These are phyloP conservation scores for Alethe castanea DNA, from an alignment of 2,113 vertebrate species.

Conservation along the genomic window DNA sequence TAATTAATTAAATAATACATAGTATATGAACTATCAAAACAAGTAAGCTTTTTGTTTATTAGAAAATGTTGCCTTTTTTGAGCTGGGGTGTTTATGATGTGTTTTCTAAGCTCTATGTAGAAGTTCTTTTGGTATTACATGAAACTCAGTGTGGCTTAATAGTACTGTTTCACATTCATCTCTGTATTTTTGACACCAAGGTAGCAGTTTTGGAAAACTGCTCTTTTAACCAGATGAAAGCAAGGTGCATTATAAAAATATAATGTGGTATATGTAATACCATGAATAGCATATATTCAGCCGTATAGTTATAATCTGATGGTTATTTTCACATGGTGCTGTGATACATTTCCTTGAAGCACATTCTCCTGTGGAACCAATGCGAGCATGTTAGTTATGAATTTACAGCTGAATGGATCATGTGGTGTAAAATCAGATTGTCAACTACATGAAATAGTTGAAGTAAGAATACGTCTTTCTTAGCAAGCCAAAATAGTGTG, in stretches of 20 bases:
- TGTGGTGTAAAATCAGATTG: not conserved
- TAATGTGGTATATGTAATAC: not conserved
- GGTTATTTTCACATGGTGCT: not conserved
- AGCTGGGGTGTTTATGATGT: not conserved
- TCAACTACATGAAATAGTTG: not conserved
- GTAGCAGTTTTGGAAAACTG: not conserved
- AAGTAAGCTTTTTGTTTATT: not conserved
- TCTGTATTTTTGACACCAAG: not conserved
- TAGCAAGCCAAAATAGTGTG: not conserved
- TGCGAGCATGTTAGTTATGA: not conserved
- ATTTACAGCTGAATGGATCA: not conserved
- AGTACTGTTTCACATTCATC: not conserved
- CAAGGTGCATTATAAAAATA: not conserved
- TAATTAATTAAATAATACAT: not conserved
- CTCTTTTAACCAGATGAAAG: not conserved
- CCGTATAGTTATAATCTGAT: not conserved
- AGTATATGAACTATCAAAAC: not conserved
- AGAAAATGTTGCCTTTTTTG: not conserved
- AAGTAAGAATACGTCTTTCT: not conserved
- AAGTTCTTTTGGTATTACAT: not conserved
- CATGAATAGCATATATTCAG: not conserved
- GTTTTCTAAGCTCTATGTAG: not conserved
- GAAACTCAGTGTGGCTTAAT: not conserved
- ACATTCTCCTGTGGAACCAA: not conserved
- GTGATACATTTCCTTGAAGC: not conserved